Conservation (phyloP, 2,888 invertebrate genomes). For the Cryptosula pallasiana region DNA sequence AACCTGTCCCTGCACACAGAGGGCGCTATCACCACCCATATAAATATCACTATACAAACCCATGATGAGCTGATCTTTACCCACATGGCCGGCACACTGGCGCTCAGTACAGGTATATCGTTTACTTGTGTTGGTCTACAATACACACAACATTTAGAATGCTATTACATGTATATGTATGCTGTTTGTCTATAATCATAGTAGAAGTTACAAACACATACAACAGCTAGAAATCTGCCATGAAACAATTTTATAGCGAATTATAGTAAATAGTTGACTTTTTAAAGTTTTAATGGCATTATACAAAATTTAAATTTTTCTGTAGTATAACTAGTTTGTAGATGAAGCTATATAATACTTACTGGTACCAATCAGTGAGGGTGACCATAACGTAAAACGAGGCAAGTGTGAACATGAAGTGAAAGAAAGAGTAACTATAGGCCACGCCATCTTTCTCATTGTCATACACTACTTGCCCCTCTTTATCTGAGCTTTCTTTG, state of each 20-base stretch:
- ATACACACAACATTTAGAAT: too few species aligned
- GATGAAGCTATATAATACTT: too few species aligned
- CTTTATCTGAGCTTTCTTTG: conserved; percentile 31
- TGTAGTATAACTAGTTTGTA: too few species aligned
- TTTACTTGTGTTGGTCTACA: conserved; percentile 51
- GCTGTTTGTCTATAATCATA: too few species aligned
- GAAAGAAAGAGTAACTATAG: conserved; percentile 56
- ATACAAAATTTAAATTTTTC: too few species aligned
- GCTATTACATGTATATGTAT: too few species aligned
- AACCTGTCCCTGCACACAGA: conserved; percentile 30
- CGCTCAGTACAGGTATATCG: conserved; percentile 52
- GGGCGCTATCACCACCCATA: conserved; percentile 50
- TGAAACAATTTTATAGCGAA: too few species aligned
- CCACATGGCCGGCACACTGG: conserved; percentile 53
- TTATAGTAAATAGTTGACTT: too few species aligned
- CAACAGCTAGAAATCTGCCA: too few species aligned
- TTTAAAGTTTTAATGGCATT: too few species aligned
- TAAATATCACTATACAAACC: conserved; percentile 53
- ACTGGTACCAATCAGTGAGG: conserved; percentile 56
- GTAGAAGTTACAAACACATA: too few species aligned
- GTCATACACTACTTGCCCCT: conserved; percentile 47
- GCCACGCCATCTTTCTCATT: conserved; percentile 52
- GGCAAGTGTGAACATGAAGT: conserved; percentile 53
- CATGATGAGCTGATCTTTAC: conserved; percentile 56
- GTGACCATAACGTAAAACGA: conserved; percentile 56